Percentiles rank a stretch among this genome's conserved stretches.
Conservation (phyloP, 2,797 vertebrate genomes). For the Typhlichthys subterraneus region DNA sequence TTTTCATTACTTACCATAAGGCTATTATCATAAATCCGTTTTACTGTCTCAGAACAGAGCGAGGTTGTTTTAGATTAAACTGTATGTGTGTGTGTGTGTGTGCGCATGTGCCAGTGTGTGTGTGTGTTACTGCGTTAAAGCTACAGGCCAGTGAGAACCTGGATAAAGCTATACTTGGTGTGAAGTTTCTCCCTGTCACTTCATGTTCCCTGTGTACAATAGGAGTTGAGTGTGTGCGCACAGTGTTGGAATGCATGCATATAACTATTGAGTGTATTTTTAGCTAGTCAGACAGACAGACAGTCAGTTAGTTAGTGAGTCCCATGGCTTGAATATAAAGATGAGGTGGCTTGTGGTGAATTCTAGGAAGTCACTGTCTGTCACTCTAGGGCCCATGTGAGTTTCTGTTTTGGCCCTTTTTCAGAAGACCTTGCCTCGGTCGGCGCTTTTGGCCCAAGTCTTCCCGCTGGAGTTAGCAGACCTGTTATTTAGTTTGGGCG, state of each 20-base stretch:
- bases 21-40: background rate
- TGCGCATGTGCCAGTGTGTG: too few species aligned
- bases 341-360: conserved; percentile 42
- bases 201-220: conserved; percentile 7
- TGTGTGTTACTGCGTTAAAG: background rate
- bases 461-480: conserved; percentile 57
- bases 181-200: background rate
- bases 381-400: conserved; percentile 18
- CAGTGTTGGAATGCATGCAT: background rate
- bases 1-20: too few species aligned
- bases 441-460: conserved; percentile 25
- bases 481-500: conserved; percentile 60
- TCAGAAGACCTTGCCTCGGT: conserved; percentile 37
- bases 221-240: background rate
- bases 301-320: conserved; percentile 16
- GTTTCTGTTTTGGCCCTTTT: conserved; percentile 50
- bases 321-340: conserved; percentile 21
- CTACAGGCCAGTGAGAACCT: too few species aligned
- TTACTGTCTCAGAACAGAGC: background rate
- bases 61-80: too few species aligned
- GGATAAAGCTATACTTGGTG: too few species aligned
- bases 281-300: conserved; percentile 5
- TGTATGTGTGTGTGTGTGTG: too few species aligned
- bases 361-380: conserved; percentile 35
- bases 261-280: conserved; percentile 39